These are phyloP conservation scores for Colius striatus DNA, from an alignment of 2,113 vertebrate species.

Conservation along the genomic window DNA sequence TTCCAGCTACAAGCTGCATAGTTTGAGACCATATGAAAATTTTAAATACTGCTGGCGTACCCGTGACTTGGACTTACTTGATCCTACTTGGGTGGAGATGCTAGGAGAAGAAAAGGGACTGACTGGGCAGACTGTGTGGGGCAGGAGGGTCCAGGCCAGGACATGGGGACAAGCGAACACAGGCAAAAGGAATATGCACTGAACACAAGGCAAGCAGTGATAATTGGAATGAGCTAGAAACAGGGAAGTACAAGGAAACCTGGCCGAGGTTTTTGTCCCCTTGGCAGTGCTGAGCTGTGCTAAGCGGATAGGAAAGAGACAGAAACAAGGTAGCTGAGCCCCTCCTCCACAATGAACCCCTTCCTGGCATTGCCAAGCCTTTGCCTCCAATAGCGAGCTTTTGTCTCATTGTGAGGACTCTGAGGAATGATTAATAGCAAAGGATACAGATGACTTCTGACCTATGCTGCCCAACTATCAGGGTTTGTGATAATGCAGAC, in stretches of 20 bases:
- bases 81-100: neutral
- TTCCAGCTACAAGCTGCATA: neutral
- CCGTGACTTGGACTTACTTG: neutral
- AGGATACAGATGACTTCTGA: neutral
- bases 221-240: neutral
- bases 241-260: neutral
- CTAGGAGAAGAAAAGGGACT: neutral
- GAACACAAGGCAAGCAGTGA: neutral
- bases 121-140: neutral
- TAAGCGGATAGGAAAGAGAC: neutral
- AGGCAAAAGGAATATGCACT: neutral
- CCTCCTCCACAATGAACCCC: neutral
- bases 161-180: neutral
- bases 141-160: neutral
- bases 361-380: neutral
- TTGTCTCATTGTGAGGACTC: accelerated
- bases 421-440: neutral
- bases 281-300: neutral
- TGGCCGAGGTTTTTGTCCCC: neutral
- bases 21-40: neutral
- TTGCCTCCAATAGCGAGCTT: neutral
- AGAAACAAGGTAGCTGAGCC: neutral
- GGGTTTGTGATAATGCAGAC: neutral
- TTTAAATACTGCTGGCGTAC: neutral
- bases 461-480: neutral